Evolutionary conservation across 2,113 vertebrate genomes (phyloP), one percentile per base, ranked within the genome.

Genomic region (Microtus richardsoni): DNA sequence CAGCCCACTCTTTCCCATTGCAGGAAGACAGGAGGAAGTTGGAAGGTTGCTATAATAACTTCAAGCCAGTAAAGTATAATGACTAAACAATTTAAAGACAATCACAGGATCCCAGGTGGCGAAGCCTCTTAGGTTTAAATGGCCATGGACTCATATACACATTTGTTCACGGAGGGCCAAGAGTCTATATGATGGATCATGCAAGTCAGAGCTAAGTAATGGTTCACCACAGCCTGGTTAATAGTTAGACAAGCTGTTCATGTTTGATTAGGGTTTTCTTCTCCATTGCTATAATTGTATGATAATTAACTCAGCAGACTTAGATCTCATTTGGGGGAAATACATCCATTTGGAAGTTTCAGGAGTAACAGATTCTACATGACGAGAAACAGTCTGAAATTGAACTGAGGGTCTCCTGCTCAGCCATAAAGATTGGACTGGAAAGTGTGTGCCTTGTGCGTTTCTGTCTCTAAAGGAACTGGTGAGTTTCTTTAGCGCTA

Each of bases 181-280:
- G 98, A 98, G 97, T 98, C 95, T 98, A 94, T 98, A 95, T 97
- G 93, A 98, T 96, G 71, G 97, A 98, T 98, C 97, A 95, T 70
- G 94, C 96, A 98, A 98, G 97, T 98, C 97, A 98, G 97, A 98
- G 95, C 95, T 97, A 98, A 98, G 96, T 97, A 98, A 98, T 98
- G 97, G 98, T 98, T 98, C 95, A 98, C 98, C 84, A 98, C 80
- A 96, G 96, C 60, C 96, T 97, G 90, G 98, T 98, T 98, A 99
- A 98, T 98, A 97, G 96, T 98, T 98, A 98, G 97, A 98, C 96
- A 97, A 98, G 95, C 97, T 98, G 96, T 97, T 98, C 97, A 92
- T 64, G n/a, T 98, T 97, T 98, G 98, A 98, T 98, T 97, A 98
- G 97, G 73, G 89, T 98, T 98, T 98, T 97, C 98, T 97, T 98